Conservation (phyloP, 2,113 vertebrate genomes). For the Hylia prasina region DNA sequence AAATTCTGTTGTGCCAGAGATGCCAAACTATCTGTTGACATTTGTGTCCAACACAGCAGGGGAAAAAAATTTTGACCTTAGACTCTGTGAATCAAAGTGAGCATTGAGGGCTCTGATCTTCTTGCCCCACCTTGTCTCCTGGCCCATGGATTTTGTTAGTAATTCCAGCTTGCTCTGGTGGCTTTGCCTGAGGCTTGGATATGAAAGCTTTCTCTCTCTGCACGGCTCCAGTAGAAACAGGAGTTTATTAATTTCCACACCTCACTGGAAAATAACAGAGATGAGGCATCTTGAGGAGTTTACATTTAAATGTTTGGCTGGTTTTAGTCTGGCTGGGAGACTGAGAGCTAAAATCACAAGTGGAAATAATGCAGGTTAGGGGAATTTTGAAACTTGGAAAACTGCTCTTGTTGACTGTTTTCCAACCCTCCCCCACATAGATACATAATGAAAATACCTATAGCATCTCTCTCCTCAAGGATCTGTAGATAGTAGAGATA, state of each 20-base stretch:
- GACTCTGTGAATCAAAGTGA: neutral
- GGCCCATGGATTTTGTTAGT: neutral
- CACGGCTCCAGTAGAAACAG: constrained; percentile 13
- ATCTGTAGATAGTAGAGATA: neutral
- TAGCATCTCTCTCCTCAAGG: neutral
- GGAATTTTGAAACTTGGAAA: neutral
- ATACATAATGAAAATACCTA: neutral
- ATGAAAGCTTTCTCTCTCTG: neutral
- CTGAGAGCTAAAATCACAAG: neutral
- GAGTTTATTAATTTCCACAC: constrained; percentile 61
- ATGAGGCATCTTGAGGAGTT: constrained; percentile 22
- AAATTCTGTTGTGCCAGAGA: neutral
- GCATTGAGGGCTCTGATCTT: neutral
- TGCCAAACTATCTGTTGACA: neutral
- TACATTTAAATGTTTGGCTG: neutral
- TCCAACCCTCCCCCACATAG: neutral
- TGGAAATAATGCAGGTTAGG: constrained; percentile 28
- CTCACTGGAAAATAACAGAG: constrained; percentile 55
- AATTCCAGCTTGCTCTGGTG: constrained; percentile 18
- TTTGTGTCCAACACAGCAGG: neutral
- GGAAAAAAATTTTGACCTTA: neutral
- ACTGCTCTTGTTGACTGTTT: neutral
- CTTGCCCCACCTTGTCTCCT: neutral
- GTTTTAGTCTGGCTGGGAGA: constrained; percentile 1
- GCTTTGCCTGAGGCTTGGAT: constrained; percentile 37